Evolutionary conservation across 2,888 invertebrate species (phyloP), one percentile per base, ranked within the genome.

Genomic region (Serrognathus titanus): DNA sequence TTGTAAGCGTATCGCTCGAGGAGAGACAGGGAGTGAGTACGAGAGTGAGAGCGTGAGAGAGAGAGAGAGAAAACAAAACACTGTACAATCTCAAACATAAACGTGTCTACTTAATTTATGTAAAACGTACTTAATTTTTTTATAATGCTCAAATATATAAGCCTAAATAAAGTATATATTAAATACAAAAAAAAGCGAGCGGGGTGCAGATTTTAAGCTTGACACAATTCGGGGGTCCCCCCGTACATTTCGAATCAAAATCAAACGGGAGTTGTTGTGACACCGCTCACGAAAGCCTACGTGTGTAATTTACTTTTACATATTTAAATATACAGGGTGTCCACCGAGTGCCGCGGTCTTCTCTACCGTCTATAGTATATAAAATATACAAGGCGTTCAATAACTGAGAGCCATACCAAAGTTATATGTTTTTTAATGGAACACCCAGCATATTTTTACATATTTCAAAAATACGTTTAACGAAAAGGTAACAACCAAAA

Each of bases 121-220:
- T 57, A 63, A 60, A 54, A 65, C 66, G 70, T 70, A 70, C 68
- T 70, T 70, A 70, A 71, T 70, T 70, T 70, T 41, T 54, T 24
- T 46, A 40, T 70, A 71, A 70, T 70, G 73, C 73, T 72, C 72
- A 73, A 70, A 68, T 60, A 62, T 70, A 66, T 64, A 66, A 64
- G 66, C 68, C 59, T 64, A 60, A 58, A 31, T 31, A 31, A 46
- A 52, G 57, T 58, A 58, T 62, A 54, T 55, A 53, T 13, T 43
- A n/a, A n/a, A n/a, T n/a, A n/a, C n/a, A 20, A 40, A 43, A 51
- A 50, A 38, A 51, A 35, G 39, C 50, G 37, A 24, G 13, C 37
- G 11, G 12, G 11, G 40, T 31, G 8, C 40, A 13, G 40, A 40
- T 40, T 40, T 40, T 40, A 31, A 31, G 24, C 12, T 40, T 40